Evolutionary conservation across 1,140 invertebrate genomes (phyloP).

Genomic region (Hyles vespertilio): DNA sequence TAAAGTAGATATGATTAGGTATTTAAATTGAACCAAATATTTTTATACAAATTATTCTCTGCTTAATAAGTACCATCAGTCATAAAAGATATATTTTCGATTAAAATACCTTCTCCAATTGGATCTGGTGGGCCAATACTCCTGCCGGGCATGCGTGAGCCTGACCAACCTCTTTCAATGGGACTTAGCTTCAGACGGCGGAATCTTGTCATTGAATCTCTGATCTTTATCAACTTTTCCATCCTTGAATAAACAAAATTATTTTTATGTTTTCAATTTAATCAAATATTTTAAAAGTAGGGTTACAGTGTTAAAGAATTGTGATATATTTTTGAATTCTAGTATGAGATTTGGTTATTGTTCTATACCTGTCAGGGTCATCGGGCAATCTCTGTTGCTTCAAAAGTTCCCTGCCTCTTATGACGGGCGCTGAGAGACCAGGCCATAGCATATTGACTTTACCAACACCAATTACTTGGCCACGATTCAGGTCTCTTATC

Average conservation of each 20-base stretch:
- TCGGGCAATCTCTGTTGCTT: conserved; percentile 82
- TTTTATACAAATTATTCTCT: too few relatives aligned
- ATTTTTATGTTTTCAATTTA: neutral
- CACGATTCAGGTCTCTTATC: conserved; percentile 91
- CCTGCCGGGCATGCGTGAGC: conserved; percentile 86
- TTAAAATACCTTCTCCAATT: conserved; percentile 80
- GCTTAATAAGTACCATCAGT: too few relatives aligned
- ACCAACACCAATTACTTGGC: conserved; percentile 92
- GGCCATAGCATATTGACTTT: conserved; percentile 93
- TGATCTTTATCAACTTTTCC: conserved; percentile 81
- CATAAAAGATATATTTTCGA: too few relatives aligned
- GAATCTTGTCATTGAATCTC: conserved; percentile 83
- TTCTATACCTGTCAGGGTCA: conserved; percentile 79
- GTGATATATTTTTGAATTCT: too few relatives aligned
- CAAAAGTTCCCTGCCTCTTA: conserved; percentile 86
- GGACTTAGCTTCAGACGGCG: conserved; percentile 81
- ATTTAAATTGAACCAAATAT: too few relatives aligned
- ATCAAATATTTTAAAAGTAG: neutral
- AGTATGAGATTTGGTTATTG: neutral
- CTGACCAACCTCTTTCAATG: conserved; percentile 93
- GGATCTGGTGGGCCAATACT: conserved; percentile 92
- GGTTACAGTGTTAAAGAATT: neutral
- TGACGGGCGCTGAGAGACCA: conserved; percentile 89
- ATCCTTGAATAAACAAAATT: conserved; percentile 58
- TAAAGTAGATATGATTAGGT: too few relatives aligned